These are phyloP conservation scores for Chorisops tibialis DNA, from an alignment of 2,888 invertebrate genomes.

Conservation along the genomic window DNA sequence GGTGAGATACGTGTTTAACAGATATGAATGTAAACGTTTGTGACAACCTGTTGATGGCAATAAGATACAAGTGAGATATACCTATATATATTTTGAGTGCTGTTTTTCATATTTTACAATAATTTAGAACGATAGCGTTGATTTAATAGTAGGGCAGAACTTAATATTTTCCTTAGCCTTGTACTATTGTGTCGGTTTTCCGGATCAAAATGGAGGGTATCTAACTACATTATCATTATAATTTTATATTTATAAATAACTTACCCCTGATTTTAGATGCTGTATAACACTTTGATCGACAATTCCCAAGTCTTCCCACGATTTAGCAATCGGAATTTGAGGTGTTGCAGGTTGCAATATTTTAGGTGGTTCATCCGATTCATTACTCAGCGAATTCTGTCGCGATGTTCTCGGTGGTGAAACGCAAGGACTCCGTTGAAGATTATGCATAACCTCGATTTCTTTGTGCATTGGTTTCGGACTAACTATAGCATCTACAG, in stretches of 20 bases:
- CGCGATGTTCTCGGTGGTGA: conserved; percentile 54
- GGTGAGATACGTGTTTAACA: too few species aligned
- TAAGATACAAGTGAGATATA: too few species aligned
- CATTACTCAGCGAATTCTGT: conserved; percentile 21
- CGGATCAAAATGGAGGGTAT: too few species aligned
- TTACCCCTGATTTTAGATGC: conserved; percentile 69
- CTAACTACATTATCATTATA: too few species aligned
- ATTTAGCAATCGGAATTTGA: conserved; percentile 39
- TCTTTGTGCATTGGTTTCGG: conserved; percentile 58
- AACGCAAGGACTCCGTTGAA: conserved; percentile 61
- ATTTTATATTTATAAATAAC: conserved; percentile 34
- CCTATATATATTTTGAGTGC: too few species aligned
- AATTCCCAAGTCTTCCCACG: conserved; percentile 63
- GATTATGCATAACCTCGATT: conserved; percentile 66
- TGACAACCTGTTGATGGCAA: too few species aligned
- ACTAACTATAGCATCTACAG: conserved; percentile 53
- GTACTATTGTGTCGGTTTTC: too few species aligned
- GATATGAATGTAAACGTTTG: too few species aligned
- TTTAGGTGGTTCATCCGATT: conserved; percentile 38
- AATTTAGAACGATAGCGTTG: too few species aligned
- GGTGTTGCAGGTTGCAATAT: conserved; percentile 11
- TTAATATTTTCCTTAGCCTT: too few species aligned
- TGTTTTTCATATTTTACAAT: too few species aligned
- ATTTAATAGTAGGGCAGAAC: too few species aligned
- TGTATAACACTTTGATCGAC: conserved; percentile 61